A percentile compares a stretch with the other conserved stretches of the same genome.
Conservation (phyloP, 2,797 vertebrate species). For the Taeniopygia guttata region DNA sequence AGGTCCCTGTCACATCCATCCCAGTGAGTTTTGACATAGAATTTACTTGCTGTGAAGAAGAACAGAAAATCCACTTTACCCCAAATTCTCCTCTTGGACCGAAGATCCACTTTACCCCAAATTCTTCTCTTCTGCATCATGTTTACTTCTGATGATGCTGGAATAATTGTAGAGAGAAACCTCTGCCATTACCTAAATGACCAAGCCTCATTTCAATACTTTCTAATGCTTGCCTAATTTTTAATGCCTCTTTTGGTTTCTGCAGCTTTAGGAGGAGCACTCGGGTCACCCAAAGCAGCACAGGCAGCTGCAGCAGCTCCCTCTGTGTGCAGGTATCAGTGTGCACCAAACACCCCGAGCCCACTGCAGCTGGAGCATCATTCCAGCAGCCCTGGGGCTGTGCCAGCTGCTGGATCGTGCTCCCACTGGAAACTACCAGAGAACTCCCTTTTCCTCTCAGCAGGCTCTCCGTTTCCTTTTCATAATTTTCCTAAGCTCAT, state of each 20-base stretch:
- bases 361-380: not conserved
- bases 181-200: not conserved
- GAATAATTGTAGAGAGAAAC: not conserved
- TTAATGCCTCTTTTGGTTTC: not conserved
- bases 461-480: not conserved
- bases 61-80: not conserved
- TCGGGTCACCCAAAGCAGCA: accelerated
- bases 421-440: not conserved
- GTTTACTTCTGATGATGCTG: not conserved
- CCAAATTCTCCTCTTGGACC: not conserved
- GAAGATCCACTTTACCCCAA: not conserved
- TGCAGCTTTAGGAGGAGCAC: not conserved
- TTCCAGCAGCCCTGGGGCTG: not conserved
- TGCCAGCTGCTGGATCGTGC: not conserved
- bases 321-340: not conserved
- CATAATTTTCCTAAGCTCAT: not conserved
- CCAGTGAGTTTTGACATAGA: not conserved
- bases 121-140: not conserved
- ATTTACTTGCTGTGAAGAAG: not conserved
- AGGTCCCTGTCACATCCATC: not conserved
- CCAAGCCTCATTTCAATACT: not conserved
- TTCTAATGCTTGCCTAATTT: not conserved
- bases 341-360: not conserved
- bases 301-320: not conserved
- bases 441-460: not conserved